A percentile compares a stretch with the other conserved stretches of the same genome.
phyloP scores from a whole-genome alignment of 2,797 vertebrate genomes.

The Squalus acanthias region DNA sequence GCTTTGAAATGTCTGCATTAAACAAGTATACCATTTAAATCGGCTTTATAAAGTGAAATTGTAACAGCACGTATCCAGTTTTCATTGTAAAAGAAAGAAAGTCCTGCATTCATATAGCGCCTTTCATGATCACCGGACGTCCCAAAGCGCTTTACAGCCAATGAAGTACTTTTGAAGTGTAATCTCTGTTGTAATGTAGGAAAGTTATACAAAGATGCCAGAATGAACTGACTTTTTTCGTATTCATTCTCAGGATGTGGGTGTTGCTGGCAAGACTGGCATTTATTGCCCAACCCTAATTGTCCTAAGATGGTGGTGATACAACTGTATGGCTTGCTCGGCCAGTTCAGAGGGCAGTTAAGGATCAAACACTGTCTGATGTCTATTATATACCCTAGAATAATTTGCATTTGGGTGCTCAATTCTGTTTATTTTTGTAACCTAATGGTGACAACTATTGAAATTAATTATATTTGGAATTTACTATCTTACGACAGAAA shows the following conservation, averaged over 20 bases:
- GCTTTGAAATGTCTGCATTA: background rate
- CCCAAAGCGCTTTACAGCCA: too few relatives aligned
- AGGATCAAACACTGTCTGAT: background rate
- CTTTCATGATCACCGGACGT: too few relatives aligned
- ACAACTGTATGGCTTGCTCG: background rate
- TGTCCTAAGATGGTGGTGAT: background rate
- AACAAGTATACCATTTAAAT: background rate
- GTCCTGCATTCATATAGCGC: too few relatives aligned
- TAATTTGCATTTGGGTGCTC: background rate
- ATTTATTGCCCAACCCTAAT: background rate
- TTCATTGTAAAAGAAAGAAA: background rate
- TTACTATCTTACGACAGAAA: slow-evolving; percentile 49
- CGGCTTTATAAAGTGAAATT: background rate
- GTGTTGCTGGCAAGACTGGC: background rate
- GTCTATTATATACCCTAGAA: background rate
- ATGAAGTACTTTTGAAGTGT: too few relatives aligned
- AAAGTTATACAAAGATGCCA: background rate
- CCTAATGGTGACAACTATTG: slow-evolving; percentile 37
- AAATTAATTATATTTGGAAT: slow-evolving; percentile 56
- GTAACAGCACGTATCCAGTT: background rate
- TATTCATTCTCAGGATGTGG: background rate
- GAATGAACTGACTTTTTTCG: background rate
- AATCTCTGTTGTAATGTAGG: too few relatives aligned
- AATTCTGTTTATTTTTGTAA: background rate
- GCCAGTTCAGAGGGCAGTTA: background rate